A percentile compares a stretch with the other conserved stretches of the same genome.
Conservation (phyloP, 2,797 vertebrate species). For the Loriculus beryllinus region DNA sequence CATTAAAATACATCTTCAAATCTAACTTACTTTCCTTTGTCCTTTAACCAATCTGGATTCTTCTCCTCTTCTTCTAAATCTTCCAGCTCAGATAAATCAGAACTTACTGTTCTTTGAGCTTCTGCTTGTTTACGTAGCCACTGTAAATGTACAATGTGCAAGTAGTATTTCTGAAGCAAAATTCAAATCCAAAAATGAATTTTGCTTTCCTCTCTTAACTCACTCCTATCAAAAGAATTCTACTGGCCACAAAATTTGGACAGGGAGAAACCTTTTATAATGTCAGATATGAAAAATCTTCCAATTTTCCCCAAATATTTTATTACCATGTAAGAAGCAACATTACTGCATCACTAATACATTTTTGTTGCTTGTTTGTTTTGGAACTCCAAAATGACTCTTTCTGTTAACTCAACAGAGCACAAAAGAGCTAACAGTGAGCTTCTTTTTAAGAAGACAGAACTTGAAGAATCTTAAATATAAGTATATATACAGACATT, state of each 20-base stretch:
- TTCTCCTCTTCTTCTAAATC: constrained; percentile 89
- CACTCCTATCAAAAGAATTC: background rate
- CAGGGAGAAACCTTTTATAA: background rate
- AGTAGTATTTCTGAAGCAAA: background rate
- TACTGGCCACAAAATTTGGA: background rate
- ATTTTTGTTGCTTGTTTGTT: background rate
- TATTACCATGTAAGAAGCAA: background rate
- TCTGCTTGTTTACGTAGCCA: constrained; percentile 92
- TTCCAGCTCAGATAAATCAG: constrained; percentile 79
- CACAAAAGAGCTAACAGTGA: background rate
- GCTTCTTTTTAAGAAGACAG: background rate
- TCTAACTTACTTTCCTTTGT: constrained; percentile 90
- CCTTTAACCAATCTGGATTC: constrained; percentile 92
- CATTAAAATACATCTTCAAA: background rate
- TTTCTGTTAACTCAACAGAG: background rate
- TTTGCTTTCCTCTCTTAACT: background rate
- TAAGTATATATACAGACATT: background rate
- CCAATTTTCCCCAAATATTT: background rate
- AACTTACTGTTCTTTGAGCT: constrained; percentile 74
- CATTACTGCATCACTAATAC: background rate
- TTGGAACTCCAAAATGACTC: background rate
- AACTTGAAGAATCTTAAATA: background rate
- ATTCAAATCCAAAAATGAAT: background rate
- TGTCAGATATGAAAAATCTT: background rate
- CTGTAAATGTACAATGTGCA: constrained; percentile 61